phyloP scores from a whole-genome alignment of 1,140 invertebrate species.

The Apis florea region DNA sequence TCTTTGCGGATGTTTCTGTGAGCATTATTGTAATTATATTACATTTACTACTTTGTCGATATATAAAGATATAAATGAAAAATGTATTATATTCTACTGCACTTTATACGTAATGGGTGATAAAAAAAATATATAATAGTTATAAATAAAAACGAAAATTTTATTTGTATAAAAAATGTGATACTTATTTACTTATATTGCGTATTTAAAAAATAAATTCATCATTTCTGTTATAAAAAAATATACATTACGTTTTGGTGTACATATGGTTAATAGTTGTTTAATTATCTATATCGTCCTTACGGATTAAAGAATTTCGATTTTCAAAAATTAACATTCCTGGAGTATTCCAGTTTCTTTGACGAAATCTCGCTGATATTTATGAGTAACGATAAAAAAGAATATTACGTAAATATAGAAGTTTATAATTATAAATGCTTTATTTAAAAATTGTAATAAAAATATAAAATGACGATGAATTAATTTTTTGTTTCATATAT shows the following conservation, averaged over 20 bases:
- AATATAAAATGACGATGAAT: too few relatives aligned
- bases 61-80: conserved; percentile 30
- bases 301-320: neutral
- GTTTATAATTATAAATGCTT: too few relatives aligned
- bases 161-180: conserved; percentile 33
- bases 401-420: too few relatives aligned
- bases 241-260: conserved; percentile 16
- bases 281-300: neutral
- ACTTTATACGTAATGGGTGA: conserved; percentile 30
- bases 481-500: too few relatives aligned
- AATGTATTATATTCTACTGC: conserved; percentile 35
- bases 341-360: neutral
- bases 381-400: too few relatives aligned
- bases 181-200: conserved; percentile 23
- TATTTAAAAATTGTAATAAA: too few relatives aligned
- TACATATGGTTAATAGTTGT: conserved; percentile 1
- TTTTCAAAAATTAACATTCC: neutral
- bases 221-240: conserved; percentile 4
- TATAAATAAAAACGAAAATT: conserved; percentile 26
- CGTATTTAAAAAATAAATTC: conserved; percentile 18
- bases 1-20: too few relatives aligned
- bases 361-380: too few relatives aligned
- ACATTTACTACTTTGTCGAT: conserved; percentile 20
- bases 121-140: conserved; percentile 27
- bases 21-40: conserved; percentile 7